Evolutionary conservation across 64 coral and sea anemone genomes (phyloP).

Genomic region (Trachythela sp.): DNA sequence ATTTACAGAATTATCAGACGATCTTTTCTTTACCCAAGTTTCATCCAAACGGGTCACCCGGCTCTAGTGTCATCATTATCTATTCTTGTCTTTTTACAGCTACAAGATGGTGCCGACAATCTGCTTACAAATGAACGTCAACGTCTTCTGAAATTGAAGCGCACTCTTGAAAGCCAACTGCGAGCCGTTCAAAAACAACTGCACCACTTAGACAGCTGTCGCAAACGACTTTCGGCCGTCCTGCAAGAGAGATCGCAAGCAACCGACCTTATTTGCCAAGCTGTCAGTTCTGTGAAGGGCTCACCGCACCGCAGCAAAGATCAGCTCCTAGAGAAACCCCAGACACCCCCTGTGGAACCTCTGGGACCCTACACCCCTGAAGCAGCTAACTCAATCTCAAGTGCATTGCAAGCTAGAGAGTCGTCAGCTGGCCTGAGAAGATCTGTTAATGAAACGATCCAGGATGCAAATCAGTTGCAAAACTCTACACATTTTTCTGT

Average conservation of each 20-base stretch:
- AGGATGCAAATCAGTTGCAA: slow-evolving; percentile 84
- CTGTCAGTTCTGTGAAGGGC: slow-evolving; percentile 76
- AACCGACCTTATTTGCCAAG: slow-evolving; percentile 84
- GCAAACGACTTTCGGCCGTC: slow-evolving; percentile 65
- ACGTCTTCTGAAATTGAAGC: slow-evolving; percentile 72
- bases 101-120: slow-evolving; percentile 89
- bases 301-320: slow-evolving; percentile 65
- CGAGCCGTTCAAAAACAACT: slow-evolving; percentile 92
- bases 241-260: slow-evolving; percentile 80
- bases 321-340: slow-evolving; percentile 68
- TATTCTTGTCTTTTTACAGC: slow-evolving; percentile 32
- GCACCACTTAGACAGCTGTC: slow-evolving; percentile 79
- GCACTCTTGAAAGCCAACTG: slow-evolving; percentile 83
- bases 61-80: not conserved
- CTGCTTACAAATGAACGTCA: slow-evolving; percentile 69
- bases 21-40: no score
- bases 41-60: no score
- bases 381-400: slow-evolving; percentile 74
- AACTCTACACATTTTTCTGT: slow-evolving; percentile 15
- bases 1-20: no score
- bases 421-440: slow-evolving; percentile 65
- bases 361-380: slow-evolving; percentile 98
- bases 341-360: slow-evolving; percentile 72
- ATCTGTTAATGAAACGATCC: slow-evolving; percentile 84
- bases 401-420: slow-evolving; percentile 69